phyloP scores from a whole-genome alignment of 1,140 invertebrate genomes.

The Battus philenor region DNA sequence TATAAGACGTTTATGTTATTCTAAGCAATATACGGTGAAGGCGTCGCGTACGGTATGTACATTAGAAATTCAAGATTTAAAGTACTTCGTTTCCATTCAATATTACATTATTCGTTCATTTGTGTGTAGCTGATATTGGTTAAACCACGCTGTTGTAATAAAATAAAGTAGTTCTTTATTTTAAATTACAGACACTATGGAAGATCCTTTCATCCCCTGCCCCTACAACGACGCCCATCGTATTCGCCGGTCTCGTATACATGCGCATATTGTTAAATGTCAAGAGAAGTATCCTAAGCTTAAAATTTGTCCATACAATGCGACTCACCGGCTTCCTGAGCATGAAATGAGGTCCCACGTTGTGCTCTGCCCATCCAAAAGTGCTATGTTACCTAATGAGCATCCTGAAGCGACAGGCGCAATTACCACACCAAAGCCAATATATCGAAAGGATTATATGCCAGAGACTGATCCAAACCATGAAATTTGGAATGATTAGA shows the following conservation, averaged over 20 bases:
- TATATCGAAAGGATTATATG: constrained; percentile 30
- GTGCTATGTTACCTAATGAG: constrained; percentile 24
- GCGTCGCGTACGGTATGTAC: no score
- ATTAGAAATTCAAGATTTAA: no score
- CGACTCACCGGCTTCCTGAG: constrained; percentile 55
- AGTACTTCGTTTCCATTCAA: no score
- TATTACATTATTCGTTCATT: no score
- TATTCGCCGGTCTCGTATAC: constrained; percentile 46
- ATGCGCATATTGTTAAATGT: constrained; percentile 64
- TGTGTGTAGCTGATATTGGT: no score
- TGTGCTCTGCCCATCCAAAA: constrained; percentile 29
- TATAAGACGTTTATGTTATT: no score
- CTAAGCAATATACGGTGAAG: no score
- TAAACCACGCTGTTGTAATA: no score
- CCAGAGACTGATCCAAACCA: constrained; percentile 37
- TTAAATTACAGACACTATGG: constrained; percentile 21
- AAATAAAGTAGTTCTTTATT: no score
- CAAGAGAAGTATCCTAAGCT: constrained; percentile 44
- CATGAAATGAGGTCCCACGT: constrained; percentile 32
- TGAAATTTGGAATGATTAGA: constrained; percentile 41
- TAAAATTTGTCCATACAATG: constrained; percentile 61
- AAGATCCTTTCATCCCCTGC: constrained; percentile 56
- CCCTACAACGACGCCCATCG: constrained; percentile 66
- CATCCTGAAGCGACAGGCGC: constrained; percentile 14
- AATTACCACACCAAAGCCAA: constrained; percentile 23